Percentiles rank a stretch among this genome's conserved stretches.
These are phyloP conservation scores for Pollenia labialis DNA, from an alignment of 2,888 invertebrate genomes.

Conservation along the genomic window DNA sequence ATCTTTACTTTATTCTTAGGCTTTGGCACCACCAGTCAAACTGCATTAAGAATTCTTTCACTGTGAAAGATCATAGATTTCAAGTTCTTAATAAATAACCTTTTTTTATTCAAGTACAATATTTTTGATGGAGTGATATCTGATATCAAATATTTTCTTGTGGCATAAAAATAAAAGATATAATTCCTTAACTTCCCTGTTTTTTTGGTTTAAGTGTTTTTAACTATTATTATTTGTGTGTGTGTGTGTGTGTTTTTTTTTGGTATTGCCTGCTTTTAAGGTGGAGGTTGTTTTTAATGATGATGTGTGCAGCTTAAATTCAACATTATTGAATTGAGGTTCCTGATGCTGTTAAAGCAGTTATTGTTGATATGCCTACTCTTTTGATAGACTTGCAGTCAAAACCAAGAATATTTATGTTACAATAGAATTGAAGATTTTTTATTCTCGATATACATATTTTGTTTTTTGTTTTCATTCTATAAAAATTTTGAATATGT, in stretches of 20 bases:
- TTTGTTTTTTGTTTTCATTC: conserved; percentile 12
- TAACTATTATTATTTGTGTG: conserved; percentile 30
- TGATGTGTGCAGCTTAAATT: conserved; percentile 67
- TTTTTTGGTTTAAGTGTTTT: conserved; percentile 64
- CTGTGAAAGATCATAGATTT: too few species aligned
- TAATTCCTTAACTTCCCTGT: conserved; percentile 24
- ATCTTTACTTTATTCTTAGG: too few species aligned
- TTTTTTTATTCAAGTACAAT: too few species aligned
- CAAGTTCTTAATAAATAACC: too few species aligned
- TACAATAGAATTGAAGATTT: conserved; percentile 67
- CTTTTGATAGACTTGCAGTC: conserved; percentile 70
- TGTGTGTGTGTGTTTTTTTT: conserved; percentile 35
- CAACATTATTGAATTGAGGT: conserved; percentile 66
- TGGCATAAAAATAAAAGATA: neutral
- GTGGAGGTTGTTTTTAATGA: conserved; percentile 73
- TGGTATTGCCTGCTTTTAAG: conserved; percentile 43
- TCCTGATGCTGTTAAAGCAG: conserved; percentile 56
- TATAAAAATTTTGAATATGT: conserved; percentile 21
- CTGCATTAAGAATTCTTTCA: too few species aligned
- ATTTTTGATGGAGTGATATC: too few species aligned
- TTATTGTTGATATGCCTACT: conserved; percentile 71
- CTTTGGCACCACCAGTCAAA: too few species aligned
- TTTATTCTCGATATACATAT: conserved; percentile 46
- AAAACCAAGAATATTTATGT: conserved; percentile 68
- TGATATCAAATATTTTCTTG: too few species aligned